Conservation (phyloP, 2,113 vertebrate species). For the Lepisosteus osseus region DNA sequence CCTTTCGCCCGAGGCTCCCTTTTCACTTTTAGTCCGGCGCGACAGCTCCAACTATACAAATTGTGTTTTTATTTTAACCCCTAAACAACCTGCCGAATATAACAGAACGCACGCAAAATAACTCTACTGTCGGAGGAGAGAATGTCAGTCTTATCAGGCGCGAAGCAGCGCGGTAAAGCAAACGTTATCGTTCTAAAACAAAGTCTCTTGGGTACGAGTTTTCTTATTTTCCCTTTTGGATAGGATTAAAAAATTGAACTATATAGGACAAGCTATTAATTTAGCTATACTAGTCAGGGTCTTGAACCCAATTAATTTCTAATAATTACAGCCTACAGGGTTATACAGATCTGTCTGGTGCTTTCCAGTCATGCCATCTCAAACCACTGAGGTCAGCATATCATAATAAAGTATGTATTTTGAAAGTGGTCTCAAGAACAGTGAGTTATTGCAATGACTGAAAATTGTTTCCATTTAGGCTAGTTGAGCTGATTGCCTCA, state of each 20-base stretch:
- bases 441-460: constrained; percentile 86
- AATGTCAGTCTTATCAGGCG: no score
- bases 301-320: constrained; percentile 94
- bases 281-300: constrained; percentile 77
- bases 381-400: constrained; percentile 75
- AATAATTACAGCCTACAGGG: constrained; percentile 90
- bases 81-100: constrained; percentile 70
- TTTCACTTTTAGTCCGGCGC: constrained; percentile 92
- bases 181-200: constrained; percentile 11
- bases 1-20: constrained; percentile 92
- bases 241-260: constrained; percentile 76
- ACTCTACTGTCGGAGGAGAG: constrained; percentile 6
- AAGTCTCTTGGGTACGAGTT: constrained; percentile 48
- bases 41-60: constrained; percentile 78
- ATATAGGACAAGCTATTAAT: constrained; percentile 78
- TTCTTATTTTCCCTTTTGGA: constrained; percentile 60
- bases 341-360: constrained; percentile 66
- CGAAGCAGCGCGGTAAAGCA: background rate
- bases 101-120: constrained; percentile 61
- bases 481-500: constrained; percentile 80
- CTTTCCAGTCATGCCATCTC: constrained; percentile 69
- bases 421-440: constrained; percentile 74
- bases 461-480: constrained; percentile 90
- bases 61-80: constrained; percentile 90
- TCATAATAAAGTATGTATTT: constrained; percentile 83